These are phyloP conservation scores for Aricia artaxerxes DNA, from an alignment of 2,888 invertebrate genomes.

Conservation along the genomic window DNA sequence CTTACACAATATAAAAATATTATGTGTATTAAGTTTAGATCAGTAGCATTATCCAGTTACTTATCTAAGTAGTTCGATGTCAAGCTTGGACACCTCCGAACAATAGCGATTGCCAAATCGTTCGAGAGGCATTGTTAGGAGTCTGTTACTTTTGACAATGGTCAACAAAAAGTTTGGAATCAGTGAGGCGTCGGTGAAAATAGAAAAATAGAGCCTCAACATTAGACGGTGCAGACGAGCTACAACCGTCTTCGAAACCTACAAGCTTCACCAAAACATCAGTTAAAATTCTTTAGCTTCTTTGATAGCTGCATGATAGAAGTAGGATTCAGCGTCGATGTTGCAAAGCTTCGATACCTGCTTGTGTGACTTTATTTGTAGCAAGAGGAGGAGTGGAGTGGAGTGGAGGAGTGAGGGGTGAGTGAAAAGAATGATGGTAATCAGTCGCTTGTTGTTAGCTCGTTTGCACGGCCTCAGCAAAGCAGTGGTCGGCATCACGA, in stretches of 20 bases:
- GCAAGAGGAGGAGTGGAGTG: no score
- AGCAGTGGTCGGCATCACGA: slow-evolving; percentile 66
- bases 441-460: not conserved
- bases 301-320: not conserved
- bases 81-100: slow-evolving; percentile 27
- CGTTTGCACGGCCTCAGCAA: slow-evolving; percentile 46
- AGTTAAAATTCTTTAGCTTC: not conserved
- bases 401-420: no score
- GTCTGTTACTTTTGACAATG: slow-evolving; percentile 27
- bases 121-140: slow-evolving; percentile 22
- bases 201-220: slow-evolving; percentile 60
- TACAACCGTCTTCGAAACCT: not conserved
- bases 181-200: slow-evolving; percentile 49
- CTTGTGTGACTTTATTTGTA: no score
- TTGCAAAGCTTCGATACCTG: not conserved
- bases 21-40: not conserved
- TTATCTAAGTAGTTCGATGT: slow-evolving; percentile 24
- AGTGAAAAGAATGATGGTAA: not conserved
- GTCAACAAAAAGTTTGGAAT: slow-evolving; percentile 35
- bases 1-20: no score
- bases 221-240: slow-evolving; percentile 40
- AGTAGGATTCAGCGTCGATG: not conserved
- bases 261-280: not conserved
- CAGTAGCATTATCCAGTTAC: not conserved
- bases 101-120: slow-evolving; percentile 26